phyloP scores from a whole-genome alignment of 2,888 invertebrate genomes.

The Idaea dimidiata region DNA sequence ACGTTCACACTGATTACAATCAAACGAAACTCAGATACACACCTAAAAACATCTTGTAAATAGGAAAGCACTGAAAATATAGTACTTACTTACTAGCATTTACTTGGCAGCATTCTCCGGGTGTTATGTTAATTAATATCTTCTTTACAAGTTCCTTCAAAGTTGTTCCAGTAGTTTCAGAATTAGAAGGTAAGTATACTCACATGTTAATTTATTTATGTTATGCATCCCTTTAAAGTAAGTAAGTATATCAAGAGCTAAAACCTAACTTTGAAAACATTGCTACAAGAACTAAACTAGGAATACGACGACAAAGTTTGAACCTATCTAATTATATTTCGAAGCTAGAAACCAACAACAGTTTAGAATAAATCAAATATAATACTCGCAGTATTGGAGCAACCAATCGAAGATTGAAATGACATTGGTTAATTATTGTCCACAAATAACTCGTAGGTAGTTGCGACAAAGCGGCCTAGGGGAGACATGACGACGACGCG shows the following conservation, averaged over 20 bases:
- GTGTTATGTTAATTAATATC: too few species aligned
- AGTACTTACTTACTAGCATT: too few species aligned
- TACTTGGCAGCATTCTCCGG: not conserved
- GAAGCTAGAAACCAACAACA: too few species aligned
- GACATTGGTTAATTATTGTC: not conserved
- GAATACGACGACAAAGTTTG: not conserved
- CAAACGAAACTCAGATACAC: constrained; percentile 4
- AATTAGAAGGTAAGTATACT: too few species aligned
- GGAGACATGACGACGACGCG: not conserved
- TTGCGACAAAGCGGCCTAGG: not conserved
- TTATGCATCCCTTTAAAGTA: too few species aligned
- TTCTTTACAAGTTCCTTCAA: too few species aligned
- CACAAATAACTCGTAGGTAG: constrained; percentile 1
- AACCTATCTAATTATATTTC: too few species aligned
- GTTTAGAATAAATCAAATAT: not conserved
- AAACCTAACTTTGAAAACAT: not conserved
- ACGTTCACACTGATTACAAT: constrained; percentile 31
- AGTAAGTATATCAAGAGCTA: too few species aligned
- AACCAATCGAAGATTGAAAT: not conserved
- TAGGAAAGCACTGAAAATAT: too few species aligned
- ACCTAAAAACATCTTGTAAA: too few species aligned
- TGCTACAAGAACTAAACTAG: not conserved
- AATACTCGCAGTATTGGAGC: not conserved
- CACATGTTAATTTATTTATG: too few species aligned
- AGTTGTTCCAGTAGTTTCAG: too few species aligned